phyloP scores from a whole-genome alignment of 2,888 invertebrate species.

The Fragum whitleyi region DNA sequence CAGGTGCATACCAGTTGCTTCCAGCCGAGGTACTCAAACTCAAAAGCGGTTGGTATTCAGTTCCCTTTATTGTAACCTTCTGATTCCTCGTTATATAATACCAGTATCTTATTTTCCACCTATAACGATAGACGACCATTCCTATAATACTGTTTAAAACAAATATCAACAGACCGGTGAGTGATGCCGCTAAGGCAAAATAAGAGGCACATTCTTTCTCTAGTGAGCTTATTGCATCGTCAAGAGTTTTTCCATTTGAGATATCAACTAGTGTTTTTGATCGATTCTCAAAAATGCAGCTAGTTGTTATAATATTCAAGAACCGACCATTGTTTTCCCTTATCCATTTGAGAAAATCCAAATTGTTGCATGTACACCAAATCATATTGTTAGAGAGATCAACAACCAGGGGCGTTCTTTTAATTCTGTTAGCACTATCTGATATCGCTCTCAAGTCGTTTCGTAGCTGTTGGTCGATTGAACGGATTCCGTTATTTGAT shows the following conservation, averaged over 20 bases:
- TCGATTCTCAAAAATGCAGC: conserved; percentile 31
- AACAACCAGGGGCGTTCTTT: conserved; percentile 6
- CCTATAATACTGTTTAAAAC: conserved; percentile 20
- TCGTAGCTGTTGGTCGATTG: conserved; percentile 8
- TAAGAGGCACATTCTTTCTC: conserved; percentile 32
- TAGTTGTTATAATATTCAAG: not conserved
- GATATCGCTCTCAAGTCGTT: conserved; percentile 17
- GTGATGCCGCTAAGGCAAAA: conserved; percentile 6
- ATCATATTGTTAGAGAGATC: conserved; percentile 29
- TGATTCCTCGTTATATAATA: conserved; percentile 34
- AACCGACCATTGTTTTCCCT: not conserved
- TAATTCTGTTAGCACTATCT: not conserved
- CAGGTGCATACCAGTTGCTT: not conserved
- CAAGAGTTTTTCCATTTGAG: not conserved
- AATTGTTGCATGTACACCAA: conserved; percentile 32
- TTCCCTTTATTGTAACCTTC: not conserved
- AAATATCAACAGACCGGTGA: conserved; percentile 15
- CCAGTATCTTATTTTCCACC: conserved; percentile 53
- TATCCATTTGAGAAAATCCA: conserved; percentile 43
- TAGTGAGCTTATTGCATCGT: not conserved
- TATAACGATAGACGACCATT: conserved; percentile 21
- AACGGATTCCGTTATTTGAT: conserved; percentile 21
- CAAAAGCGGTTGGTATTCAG: conserved; percentile 3
- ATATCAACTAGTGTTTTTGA: not conserved
- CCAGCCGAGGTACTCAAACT: not conserved